Evolutionary conservation across 2,113 vertebrate genomes (phyloP).

Genomic region (Anoplopoma fimbria): DNA sequence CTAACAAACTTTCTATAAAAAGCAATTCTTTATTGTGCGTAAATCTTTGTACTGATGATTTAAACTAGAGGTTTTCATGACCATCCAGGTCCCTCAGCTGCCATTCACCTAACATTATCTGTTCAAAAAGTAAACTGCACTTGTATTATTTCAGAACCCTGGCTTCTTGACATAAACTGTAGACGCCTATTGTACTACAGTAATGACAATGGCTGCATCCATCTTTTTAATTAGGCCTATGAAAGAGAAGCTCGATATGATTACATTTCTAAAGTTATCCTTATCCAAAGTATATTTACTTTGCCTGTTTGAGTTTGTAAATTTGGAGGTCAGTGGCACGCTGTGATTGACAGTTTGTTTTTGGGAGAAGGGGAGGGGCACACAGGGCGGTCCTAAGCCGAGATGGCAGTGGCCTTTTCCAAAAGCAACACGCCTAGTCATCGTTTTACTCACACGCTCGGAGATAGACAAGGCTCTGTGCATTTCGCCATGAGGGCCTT

Average conservation of each 20-base stretch:
- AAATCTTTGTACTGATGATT: not conserved
- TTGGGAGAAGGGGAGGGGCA: slow-evolving; percentile 26
- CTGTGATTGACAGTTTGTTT: slow-evolving; percentile 58
- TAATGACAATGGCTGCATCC: slow-evolving; percentile 42
- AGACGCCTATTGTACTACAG: slow-evolving; percentile 17
- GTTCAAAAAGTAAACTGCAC: not conserved
- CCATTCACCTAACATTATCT: not conserved
- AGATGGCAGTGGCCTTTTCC: slow-evolving; percentile 38
- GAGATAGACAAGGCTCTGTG: slow-evolving; percentile 40
- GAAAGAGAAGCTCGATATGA: slow-evolving; percentile 36
- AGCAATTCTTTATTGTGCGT: no score
- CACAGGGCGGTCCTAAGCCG: slow-evolving; percentile 9
- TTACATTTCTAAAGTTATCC: slow-evolving; percentile 44
- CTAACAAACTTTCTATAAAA: no score
- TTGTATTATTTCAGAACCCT: not conserved
- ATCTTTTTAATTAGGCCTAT: slow-evolving; percentile 46
- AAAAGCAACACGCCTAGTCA: slow-evolving; percentile 61
- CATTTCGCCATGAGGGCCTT: slow-evolving; percentile 33
- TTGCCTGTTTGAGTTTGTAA: slow-evolving; percentile 41
- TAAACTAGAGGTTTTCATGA: not conserved
- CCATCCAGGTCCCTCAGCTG: not conserved
- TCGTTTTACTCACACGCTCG: slow-evolving; percentile 46
- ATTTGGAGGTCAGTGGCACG: slow-evolving; percentile 32
- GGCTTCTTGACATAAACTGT: not conserved
- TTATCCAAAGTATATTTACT: slow-evolving; percentile 46